A percentile compares a stretch with the other conserved stretches of the same genome.
Conservation (phyloP, 2,888 invertebrate species). For the Idaea dimidiata region DNA sequence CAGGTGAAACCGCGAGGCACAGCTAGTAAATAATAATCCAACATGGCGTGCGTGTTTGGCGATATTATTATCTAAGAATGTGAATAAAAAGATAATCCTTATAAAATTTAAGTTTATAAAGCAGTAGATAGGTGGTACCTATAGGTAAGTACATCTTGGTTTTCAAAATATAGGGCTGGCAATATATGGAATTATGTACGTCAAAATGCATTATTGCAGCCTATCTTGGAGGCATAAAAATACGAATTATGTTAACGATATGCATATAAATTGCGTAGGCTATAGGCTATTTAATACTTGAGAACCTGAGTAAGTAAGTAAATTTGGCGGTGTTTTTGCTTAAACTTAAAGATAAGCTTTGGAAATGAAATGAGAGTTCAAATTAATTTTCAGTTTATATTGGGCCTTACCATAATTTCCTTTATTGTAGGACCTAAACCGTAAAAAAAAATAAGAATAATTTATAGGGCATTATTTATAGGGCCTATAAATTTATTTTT, state of each 20-base stretch:
- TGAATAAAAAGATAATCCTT: background rate
- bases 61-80: background rate
- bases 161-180: background rate
- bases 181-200: background rate
- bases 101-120: background rate
- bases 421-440: no score
- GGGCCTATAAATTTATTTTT: no score
- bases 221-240: background rate
- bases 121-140: background rate
- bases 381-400: background rate
- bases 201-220: background rate
- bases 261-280: background rate
- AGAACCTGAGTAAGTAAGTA: background rate
- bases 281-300: background rate
- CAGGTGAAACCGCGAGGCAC: no score
- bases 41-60: background rate
- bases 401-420: no score
- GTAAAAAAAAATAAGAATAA: no score
- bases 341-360: background rate
- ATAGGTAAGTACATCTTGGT: background rate
- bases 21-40: no score
- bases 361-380: background rate
- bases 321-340: background rate
- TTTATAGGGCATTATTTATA: no score
- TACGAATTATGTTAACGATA: background rate